Evolutionary conservation across 2,113 vertebrate genomes (phyloP).

Genomic region (Sula dactylatra): DNA sequence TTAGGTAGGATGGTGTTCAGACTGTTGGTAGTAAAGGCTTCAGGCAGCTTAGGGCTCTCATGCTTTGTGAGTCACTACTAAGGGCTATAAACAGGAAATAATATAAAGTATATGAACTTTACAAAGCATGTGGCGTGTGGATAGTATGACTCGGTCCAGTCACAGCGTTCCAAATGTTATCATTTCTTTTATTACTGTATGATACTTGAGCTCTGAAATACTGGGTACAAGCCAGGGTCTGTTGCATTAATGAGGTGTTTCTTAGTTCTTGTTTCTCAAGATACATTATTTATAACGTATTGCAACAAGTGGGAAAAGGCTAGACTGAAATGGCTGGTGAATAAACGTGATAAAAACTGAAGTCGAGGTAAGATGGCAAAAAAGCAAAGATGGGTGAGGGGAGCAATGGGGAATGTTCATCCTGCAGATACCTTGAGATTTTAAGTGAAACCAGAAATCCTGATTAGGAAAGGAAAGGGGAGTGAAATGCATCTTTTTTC

Average conservation of each 20-base stretch:
- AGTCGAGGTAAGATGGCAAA: neutral
- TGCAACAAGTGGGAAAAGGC: neutral
- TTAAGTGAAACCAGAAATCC: neutral
- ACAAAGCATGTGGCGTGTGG: neutral
- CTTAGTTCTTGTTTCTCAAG: neutral
- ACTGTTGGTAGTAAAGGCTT: neutral
- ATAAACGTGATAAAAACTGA: neutral
- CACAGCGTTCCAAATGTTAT: neutral
- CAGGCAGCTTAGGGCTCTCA: neutral
- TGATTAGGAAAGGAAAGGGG: neutral
- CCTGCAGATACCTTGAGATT: neutral
- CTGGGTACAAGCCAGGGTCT: neutral
- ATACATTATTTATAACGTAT: rapidly evolving
- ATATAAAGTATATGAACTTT: neutral
- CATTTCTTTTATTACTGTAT: neutral
- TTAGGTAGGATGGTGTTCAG: neutral
- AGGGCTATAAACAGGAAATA: neutral
- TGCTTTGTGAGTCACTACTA: neutral
- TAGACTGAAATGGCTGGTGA: neutral
- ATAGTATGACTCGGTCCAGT: neutral
- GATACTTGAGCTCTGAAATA: neutral
- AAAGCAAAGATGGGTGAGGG: neutral
- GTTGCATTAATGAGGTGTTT: neutral
- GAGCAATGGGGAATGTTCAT: neutral
- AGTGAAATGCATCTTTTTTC: neutral